Base-by-base conservation (phyloP, 2,888 invertebrate species). In the Caenorhabditis wallacei region DNA sequence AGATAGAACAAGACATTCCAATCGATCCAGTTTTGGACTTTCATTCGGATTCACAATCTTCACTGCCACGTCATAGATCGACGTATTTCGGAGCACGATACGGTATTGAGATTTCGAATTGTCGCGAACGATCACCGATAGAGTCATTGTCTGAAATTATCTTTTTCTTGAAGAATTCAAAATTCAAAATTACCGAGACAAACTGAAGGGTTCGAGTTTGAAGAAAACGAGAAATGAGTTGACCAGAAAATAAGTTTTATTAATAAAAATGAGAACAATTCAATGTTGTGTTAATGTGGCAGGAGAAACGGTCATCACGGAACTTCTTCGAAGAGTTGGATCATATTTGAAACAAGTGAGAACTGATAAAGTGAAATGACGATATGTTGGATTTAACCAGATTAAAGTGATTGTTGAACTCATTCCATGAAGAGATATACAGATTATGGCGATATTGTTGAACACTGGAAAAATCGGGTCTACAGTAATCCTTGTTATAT, bases 61-160 rank as follows among this genome's bases (percentile, higher is more conserved):
- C 22, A 82, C 76, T 7, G 82, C 82, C 48, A 82, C 54, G 43
- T 78, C 82, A 22, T 78, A 78, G 16, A 82, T 78, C n/a, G 76
- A 66, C 2, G 76, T 61, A 24, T 82, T 82, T 56, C 82, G 40
- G 46, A 82, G 68, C 56, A 76, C 56, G 18, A 82, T 46, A 16
- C 56, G 43, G 26, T 82, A 70, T 26, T 82, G 64, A n/a, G 56
- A 63, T 46, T 72, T 72, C 26, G 70, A 24, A 24, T 76, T 75
- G 43, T 75, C 75, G 22, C 75, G 81, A 64, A 81, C 75, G 13
- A 81, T 69, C 26, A 75, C 75, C 22, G 72, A 43, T 18, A 76
- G 66, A 51, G 75, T 37, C 81, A 81, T 81, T 64, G 51, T 64
- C 64, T 64, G 13, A 61, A 20, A 43, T 8, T 20, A 11, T 63